Conservation (phyloP, 92 coral and sea anemone genomes). For the Paragorgia papillata region DNA sequence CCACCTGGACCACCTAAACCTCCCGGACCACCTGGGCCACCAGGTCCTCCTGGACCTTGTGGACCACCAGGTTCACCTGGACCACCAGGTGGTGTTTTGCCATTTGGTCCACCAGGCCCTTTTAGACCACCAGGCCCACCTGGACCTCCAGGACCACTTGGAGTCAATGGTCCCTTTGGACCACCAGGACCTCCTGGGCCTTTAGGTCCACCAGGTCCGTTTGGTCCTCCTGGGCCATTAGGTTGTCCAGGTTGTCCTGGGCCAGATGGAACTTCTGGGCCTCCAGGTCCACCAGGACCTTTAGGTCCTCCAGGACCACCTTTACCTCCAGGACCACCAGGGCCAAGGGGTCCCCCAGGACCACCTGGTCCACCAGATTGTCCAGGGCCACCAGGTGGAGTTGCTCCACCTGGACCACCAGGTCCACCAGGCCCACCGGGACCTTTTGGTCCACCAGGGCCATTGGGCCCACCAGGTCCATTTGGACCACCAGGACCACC, state of each 20-base stretch:
- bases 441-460: too few species aligned
- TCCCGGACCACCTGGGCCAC: constrained; percentile 56
- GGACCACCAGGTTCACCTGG: constrained; percentile 53
- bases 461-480: too few species aligned
- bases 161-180: constrained; percentile 65
- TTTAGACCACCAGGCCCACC: constrained; percentile 25
- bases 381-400: too few species aligned
- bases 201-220: constrained; percentile 61
- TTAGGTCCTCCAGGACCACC: too few species aligned
- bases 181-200: constrained; percentile 74
- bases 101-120: constrained; percentile 32
- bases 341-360: too few species aligned
- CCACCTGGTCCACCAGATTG: too few species aligned
- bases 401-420: too few species aligned
- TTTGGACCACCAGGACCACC: too few species aligned
- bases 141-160: constrained; percentile 50
- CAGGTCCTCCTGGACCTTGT: constrained; percentile 61
- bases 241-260: constrained; percentile 65
- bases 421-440: too few species aligned
- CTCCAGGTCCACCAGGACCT: too few species aligned
- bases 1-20: constrained; percentile 47
- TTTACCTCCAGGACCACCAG: too few species aligned
- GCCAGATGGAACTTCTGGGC: too few species aligned
- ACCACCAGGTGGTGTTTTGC: constrained; percentile 26
- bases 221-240: constrained; percentile 44